These are phyloP conservation scores for Galeopterus variegatus DNA, from an alignment of 2,113 vertebrate genomes.

Conservation along the genomic window DNA sequence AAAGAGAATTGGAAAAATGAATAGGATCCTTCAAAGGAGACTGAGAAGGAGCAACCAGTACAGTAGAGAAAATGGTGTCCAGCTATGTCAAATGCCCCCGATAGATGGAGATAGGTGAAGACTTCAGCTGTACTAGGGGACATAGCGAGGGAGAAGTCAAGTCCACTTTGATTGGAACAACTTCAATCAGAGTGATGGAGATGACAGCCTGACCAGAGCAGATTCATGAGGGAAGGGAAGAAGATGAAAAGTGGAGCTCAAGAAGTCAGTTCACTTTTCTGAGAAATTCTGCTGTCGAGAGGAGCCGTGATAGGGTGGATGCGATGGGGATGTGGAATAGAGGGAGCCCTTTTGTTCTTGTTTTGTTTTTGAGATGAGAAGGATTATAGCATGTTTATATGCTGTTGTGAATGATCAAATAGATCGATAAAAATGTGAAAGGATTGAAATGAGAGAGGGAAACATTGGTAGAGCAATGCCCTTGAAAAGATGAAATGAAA, in stretches of 20 bases:
- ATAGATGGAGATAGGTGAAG: neutral
- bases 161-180: neutral
- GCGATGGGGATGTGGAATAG: neutral
- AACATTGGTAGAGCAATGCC: neutral
- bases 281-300: neutral
- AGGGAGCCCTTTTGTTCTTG: no score
- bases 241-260: neutral
- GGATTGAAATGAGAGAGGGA: neutral
- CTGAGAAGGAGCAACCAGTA: neutral
- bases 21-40: neutral
- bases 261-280: neutral
- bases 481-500: neutral
- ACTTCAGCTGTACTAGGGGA: neutral
- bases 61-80: neutral
- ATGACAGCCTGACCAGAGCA: neutral
- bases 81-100: neutral
- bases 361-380: neutral
- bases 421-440: neutral
- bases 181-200: neutral
- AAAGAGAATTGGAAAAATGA: neutral
- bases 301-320: neutral
- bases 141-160: neutral
- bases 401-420: neutral
- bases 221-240: neutral
- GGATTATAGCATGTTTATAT: neutral